Evolutionary conservation across 2,797 vertebrate genomes (phyloP).

Genomic region (Fratercula arctica): DNA sequence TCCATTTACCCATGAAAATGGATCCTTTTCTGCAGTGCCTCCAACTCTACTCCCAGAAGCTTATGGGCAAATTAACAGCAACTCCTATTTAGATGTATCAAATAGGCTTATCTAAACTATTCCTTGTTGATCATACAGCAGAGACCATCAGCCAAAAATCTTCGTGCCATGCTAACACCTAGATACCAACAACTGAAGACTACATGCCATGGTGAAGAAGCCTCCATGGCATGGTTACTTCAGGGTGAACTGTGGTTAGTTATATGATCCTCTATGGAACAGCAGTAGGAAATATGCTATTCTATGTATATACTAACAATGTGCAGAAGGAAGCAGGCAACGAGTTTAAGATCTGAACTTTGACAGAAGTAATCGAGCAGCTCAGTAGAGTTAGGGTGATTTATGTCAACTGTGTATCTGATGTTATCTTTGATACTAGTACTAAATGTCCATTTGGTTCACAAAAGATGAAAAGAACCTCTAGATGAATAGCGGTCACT

Average conservation of each 20-base stretch:
- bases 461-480: slow-evolving; percentile 51
- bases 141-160: not conserved
- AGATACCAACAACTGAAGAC: not conserved
- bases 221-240: not conserved
- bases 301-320: not conserved
- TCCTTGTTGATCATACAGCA: not conserved
- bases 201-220: not conserved
- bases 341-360: not conserved
- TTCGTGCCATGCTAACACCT: not conserved
- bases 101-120: not conserved
- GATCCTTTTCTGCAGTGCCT: not conserved
- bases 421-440: slow-evolving; percentile 22
- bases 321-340: not conserved
- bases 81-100: not conserved
- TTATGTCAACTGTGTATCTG: not conserved
- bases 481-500: not conserved
- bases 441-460: slow-evolving; percentile 12
- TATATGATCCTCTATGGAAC: not conserved
- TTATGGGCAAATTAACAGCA: not conserved
- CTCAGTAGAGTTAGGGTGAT: not conserved
- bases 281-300: not conserved
- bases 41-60: not conserved
- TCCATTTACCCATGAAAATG: not conserved
- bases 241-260: not conserved
- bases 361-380: not conserved